These are phyloP conservation scores for Myotis pilosus DNA, from an alignment of 2,797 vertebrate species.

Conservation along the genomic window DNA sequence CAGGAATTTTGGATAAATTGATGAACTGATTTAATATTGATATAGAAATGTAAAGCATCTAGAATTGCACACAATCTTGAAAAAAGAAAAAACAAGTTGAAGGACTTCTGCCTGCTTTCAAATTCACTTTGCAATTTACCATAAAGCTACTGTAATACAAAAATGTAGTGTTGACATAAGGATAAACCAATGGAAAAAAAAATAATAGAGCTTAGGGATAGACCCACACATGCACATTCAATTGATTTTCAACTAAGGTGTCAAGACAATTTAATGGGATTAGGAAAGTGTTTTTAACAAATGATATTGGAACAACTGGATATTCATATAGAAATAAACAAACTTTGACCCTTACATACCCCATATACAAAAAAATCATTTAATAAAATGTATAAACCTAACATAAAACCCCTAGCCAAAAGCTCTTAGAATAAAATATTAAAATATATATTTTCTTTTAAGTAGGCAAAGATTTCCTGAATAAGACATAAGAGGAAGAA, in stretches of 20 bases:
- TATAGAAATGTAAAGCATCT: neutral
- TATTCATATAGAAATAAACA: neutral
- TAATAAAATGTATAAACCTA: neutral
- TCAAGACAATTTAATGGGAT: neutral
- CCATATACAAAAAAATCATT: neutral
- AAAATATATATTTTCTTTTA: neutral
- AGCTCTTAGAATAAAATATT: neutral
- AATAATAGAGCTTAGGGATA: neutral
- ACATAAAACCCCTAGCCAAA: neutral
- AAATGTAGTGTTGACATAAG: neutral
- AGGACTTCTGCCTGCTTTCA: neutral
- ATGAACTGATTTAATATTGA: neutral
- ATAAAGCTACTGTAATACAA: neutral
- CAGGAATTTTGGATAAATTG: neutral
- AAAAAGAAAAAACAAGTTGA: neutral
- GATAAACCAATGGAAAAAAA: neutral
- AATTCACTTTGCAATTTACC: neutral
- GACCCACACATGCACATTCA: neutral
- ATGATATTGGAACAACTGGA: neutral
- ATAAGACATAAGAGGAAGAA: neutral
- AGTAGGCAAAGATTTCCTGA: neutral
- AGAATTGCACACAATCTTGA: neutral
- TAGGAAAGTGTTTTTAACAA: neutral
- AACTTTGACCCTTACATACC: neutral
- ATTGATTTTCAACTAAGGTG: neutral